These are phyloP conservation scores for Kryptolebias marmoratus DNA, from an alignment of 2,113 vertebrate genomes.

Conservation along the genomic window DNA sequence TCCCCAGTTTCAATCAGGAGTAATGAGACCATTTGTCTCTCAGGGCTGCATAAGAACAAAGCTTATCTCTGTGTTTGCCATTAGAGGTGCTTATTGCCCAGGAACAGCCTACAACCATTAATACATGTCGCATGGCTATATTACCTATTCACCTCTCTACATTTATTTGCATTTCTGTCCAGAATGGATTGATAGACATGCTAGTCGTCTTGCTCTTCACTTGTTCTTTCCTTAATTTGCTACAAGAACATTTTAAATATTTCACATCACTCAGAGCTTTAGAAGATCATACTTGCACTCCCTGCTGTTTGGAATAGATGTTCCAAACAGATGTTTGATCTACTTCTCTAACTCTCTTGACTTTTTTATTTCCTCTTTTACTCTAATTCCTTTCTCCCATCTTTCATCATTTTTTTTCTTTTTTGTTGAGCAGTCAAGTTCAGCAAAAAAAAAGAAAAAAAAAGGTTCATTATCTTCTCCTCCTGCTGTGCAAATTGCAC, in stretches of 20 bases:
- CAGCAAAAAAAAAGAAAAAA: constrained; percentile 21
- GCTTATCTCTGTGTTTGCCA: constrained; percentile 67
- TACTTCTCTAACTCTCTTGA: constrained; percentile 23
- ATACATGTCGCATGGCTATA: constrained; percentile 57
- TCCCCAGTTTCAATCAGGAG: constrained; percentile 50
- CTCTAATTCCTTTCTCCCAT: neutral
- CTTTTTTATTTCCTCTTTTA: constrained; percentile 2
- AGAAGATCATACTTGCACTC: neutral
- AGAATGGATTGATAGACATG: neutral
- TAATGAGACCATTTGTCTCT: constrained; percentile 77
- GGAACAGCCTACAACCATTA: constrained; percentile 50
- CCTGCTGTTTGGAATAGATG: constrained; percentile 2
- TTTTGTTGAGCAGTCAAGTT: constrained; percentile 11
- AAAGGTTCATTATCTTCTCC: constrained; percentile 49
- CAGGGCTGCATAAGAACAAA: constrained; percentile 49
- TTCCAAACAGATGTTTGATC: constrained; percentile 21
- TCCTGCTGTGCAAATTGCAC: constrained; percentile 47
- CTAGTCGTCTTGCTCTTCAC: constrained; percentile 1
- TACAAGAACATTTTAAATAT: constrained; percentile 8
- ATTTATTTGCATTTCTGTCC: neutral
- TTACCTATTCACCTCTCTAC: constrained; percentile 20
- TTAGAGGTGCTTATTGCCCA: constrained; percentile 60
- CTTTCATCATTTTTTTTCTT: neutral
- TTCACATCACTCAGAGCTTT: constrained; percentile 21
- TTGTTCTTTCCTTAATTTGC: constrained; percentile 14